Evolutionary conservation across 2,888 invertebrate species (phyloP).

Genomic region (Thecophora atra): DNA sequence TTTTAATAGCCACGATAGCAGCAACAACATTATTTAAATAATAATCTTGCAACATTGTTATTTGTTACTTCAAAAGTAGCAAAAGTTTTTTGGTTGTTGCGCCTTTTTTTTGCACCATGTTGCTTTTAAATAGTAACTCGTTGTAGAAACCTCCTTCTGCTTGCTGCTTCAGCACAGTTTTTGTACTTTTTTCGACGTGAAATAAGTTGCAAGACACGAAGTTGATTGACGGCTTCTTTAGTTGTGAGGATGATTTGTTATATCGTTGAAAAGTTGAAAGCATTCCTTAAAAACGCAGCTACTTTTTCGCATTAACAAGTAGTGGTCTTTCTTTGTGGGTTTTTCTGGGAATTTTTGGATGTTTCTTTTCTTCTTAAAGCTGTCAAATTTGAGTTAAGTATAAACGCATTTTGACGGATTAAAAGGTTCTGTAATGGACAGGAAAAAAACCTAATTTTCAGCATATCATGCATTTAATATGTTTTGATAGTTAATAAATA

Average conservation of each 20-base stretch:
- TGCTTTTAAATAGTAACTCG: not conserved
- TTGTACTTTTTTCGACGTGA: not conserved
- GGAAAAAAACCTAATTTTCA: too few species aligned
- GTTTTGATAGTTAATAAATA: too few species aligned
- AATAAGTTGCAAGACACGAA: not conserved
- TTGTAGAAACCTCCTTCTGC: not conserved
- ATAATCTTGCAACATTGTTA: conserved; percentile 25
- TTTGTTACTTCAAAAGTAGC: too few species aligned
- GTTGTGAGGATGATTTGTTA: not conserved
- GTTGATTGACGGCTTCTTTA: not conserved
- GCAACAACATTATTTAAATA: conserved; percentile 10
- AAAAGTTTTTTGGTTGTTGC: not conserved
- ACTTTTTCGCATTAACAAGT: too few species aligned
- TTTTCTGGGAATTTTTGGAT: too few species aligned
- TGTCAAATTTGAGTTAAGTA: conserved; percentile 5
- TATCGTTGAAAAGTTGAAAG: not conserved
- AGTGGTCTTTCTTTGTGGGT: too few species aligned
- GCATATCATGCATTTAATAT: too few species aligned
- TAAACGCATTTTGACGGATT: not conserved
- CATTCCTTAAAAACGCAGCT: not conserved
- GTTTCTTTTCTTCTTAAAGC: not conserved
- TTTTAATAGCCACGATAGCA: conserved; percentile 22
- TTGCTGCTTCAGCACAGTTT: too few species aligned
- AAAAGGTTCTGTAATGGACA: not conserved
- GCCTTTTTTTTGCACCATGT: not conserved